phyloP scores from a whole-genome alignment of 2,113 vertebrate species.

The Ptilonorhynchus violaceus region DNA sequence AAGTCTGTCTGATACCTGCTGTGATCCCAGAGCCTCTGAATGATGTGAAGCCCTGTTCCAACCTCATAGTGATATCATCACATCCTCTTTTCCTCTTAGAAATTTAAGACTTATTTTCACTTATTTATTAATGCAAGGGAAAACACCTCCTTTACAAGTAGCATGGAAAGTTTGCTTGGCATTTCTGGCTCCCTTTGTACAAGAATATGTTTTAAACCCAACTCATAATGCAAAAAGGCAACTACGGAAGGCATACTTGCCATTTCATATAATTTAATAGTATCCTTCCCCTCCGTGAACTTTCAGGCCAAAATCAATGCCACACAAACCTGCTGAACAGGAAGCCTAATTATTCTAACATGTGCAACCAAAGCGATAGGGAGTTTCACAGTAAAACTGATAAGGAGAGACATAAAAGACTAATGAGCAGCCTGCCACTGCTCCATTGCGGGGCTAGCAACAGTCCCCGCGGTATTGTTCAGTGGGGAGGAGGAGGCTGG shows the following conservation, averaged over 20 bases:
- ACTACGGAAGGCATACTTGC: neutral
- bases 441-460: neutral
- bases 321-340: slow-evolving; percentile 1
- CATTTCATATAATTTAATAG: neutral
- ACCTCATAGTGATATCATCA: neutral
- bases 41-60: neutral
- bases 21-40: neutral
- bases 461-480: neutral
- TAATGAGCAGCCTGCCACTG: neutral
- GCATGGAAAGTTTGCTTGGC: neutral
- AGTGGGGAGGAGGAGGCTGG: neutral
- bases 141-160: neutral
- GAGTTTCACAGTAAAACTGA: slow-evolving; percentile 44
- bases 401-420: slow-evolving; percentile 45
- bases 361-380: slow-evolving; percentile 21
- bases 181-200: neutral
- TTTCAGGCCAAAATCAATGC: slow-evolving; percentile 22
- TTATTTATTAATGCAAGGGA: neutral
- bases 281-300: neutral
- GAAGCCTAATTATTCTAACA: slow-evolving; percentile 35
- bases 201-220: neutral
- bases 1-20: neutral
- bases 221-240: neutral
- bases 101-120: neutral
- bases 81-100: neutral